Percentiles rank a stretch among this genome's conserved stretches.
phyloP scores from a whole-genome alignment of 2,888 invertebrate genomes.

The Macrophya alboannulata region DNA sequence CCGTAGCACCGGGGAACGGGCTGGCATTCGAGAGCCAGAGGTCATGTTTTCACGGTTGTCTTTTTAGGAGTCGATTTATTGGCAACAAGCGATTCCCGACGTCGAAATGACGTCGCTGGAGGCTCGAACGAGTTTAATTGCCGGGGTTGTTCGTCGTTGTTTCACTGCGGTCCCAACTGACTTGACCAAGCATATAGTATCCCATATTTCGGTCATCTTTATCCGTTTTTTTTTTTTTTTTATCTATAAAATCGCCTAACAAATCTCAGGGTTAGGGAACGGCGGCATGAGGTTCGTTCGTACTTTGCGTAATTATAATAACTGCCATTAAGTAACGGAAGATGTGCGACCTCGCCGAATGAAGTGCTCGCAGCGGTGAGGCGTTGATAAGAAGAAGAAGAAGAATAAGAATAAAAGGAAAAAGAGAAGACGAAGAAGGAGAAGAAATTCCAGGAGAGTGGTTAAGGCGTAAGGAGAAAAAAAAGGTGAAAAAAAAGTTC shows the following conservation, averaged over 20 bases:
- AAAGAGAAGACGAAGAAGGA: conserved; percentile 8
- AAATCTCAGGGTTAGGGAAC: neutral
- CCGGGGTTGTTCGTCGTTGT: conserved; percentile 36
- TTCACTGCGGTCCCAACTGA: conserved; percentile 24
- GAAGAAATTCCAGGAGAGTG: conserved; percentile 42
- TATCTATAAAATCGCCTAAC: neutral
- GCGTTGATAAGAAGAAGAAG: conserved; percentile 27
- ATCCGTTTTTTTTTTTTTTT: neutral
- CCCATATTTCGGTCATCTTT: neutral
- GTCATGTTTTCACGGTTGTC: conserved; percentile 56
- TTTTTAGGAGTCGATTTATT: conserved; percentile 55
- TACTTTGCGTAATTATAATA: conserved; percentile 22
- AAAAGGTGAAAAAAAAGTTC: conserved; percentile 13
- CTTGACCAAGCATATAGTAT: conserved; percentile 8
- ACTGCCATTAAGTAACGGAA: conserved; percentile 25
- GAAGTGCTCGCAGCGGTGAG: conserved; percentile 1
- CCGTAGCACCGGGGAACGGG: conserved; percentile 19
- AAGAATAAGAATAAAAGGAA: neutral
- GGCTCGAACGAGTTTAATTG: conserved; percentile 55
- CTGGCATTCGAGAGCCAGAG: conserved; percentile 52
- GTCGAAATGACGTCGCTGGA: conserved; percentile 56
- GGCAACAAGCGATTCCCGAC: conserved; percentile 55
- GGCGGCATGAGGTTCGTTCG: neutral
- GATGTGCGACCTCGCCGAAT: neutral
- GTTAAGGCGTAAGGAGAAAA: conserved; percentile 49